Conservation (phyloP, 2,797 vertebrate genomes). For the Chaunax sp. region DNA sequence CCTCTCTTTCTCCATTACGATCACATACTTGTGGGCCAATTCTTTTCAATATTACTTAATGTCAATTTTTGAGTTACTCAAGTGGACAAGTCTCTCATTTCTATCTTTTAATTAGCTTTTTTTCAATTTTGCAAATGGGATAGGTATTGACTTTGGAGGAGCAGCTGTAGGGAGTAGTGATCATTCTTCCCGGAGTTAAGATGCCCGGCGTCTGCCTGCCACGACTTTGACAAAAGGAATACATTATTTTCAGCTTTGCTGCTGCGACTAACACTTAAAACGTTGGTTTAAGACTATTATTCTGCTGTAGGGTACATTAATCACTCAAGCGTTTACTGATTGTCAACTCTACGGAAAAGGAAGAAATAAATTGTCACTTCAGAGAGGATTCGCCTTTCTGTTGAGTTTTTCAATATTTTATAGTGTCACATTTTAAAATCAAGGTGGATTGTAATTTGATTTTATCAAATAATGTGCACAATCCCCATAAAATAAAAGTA, state of each 20-base stretch:
- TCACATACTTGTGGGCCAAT: conserved; percentile 27
- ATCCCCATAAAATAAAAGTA: background rate
- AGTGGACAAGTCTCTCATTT: conserved; percentile 51
- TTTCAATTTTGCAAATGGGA: conserved; percentile 71
- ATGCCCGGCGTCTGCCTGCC: conserved; percentile 42
- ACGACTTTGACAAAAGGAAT: conserved; percentile 22
- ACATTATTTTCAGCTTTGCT: conserved; percentile 29
- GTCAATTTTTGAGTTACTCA: conserved; percentile 50
- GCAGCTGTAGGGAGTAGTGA: conserved; percentile 36
- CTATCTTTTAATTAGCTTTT: conserved; percentile 69
- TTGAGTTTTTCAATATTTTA: conserved; percentile 6
- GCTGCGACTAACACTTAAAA: conserved; percentile 21
- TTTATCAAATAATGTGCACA: background rate
- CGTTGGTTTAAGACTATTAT: conserved; percentile 20
- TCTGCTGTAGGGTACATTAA: conserved; percentile 7
- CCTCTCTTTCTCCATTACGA: conserved; percentile 50
- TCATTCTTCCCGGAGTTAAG: conserved; percentile 47
- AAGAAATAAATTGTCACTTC: background rate
- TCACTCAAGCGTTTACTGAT: conserved; percentile 28
- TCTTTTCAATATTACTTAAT: conserved; percentile 52
- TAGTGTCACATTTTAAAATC: background rate
- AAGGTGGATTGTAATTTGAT: background rate
- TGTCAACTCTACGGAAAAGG: too few relatives aligned
- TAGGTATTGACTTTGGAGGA: conserved; percentile 61
- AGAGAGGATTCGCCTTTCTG: background rate